Base-by-base conservation (phyloP, 2,888 invertebrate species). In the Therioaphis trifolii region DNA sequence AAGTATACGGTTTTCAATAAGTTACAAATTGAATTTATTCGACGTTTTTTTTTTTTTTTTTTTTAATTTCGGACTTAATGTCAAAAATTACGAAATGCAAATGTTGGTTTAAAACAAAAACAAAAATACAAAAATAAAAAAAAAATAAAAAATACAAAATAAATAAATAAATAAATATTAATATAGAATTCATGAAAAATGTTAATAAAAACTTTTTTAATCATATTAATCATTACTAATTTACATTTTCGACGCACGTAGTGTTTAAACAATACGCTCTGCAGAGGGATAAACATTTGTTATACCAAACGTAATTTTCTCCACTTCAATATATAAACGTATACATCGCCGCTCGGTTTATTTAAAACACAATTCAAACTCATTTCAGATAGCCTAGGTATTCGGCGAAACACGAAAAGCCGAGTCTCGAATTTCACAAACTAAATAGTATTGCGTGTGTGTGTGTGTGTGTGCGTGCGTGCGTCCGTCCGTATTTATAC, bases 171-270 rank as follows among this genome's bases (percentile, higher is more conserved):
- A n/a, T n/a, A 63, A 63, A 63, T 63, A 12, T 29, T 24, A 27
- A 18, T 40, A 35, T 46, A 46, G 27, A 71, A 24, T 24, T 46
- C 46, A 71, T 46, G 71, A 46, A 27, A 46, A 71, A 71, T 27
- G 46, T 46, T 71, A 27, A 27, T 71, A 71, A 71, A 71, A 71
- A 71, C 71, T 71, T 71, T 46, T 71, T 71, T 71, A 71, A 71
- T 71, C 43, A 46, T 24, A 71, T 71, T 27, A 71, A 71, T 27
- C 18, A 35, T 63, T 46, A 71, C 43, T 71, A 46, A 71, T 71
- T 71, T 46, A 71, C 27, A 71, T 71, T 18, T 52, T 58, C 21
- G 21, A 58, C 58, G 58, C 58, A 24, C 24, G 24, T 35, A 35
- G 35, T 52, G 24, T 58, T 58, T 12, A 12, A n/a, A 58, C 12